Base-by-base conservation (phyloP, 2,888 invertebrate genomes). In the Hoplodrina blanda region DNA sequence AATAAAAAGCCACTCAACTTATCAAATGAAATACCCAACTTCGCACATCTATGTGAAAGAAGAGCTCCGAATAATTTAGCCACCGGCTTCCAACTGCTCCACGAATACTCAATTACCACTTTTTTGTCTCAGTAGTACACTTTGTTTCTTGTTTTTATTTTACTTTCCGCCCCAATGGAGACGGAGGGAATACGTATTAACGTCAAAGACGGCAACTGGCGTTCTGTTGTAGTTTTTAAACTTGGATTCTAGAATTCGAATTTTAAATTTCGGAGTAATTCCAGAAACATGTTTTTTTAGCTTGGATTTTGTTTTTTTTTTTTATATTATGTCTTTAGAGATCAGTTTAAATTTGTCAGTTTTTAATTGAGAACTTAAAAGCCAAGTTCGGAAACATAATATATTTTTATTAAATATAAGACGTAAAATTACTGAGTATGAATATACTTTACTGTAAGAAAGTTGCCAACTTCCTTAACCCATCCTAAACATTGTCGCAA, bases 71-170 rank as follows among this genome's bases (percentile, higher is more conserved):
- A 91, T 92, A 92, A 91, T 91, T 91, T 89, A 89, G 88, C 86
- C 85, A 81, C 86, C 86, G 76, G 80, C 86, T 80, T 89, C 87
- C 86, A 83, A 91, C 89, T 90, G 90, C 88, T 91, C 87, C 85
- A 80, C 87, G 91, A 92, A 91, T 91, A 91, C 90, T 90, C 91
- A 91, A 92, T 93, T 93, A 92, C 89, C 87, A 89, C 88, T 90
- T 92, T 89, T 92, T 90, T 91, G 90, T 91, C 88, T 90, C 85
- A 80, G 80, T 82, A 84, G 82, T 88, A 87, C 87, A 86, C 84
- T 88, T 87, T 84, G 83, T 82, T 84, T 81, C 75, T 85, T 85
- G 85, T 88, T 87, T 87, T 86, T 85, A 80, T 85, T 85, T 86
- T 83, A 75, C 75, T 81, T 84, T 84, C 80, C 73, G 73, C 82